Conservation (phyloP, 2,888 invertebrate species). For the Zaprionus bogoriensis region DNA sequence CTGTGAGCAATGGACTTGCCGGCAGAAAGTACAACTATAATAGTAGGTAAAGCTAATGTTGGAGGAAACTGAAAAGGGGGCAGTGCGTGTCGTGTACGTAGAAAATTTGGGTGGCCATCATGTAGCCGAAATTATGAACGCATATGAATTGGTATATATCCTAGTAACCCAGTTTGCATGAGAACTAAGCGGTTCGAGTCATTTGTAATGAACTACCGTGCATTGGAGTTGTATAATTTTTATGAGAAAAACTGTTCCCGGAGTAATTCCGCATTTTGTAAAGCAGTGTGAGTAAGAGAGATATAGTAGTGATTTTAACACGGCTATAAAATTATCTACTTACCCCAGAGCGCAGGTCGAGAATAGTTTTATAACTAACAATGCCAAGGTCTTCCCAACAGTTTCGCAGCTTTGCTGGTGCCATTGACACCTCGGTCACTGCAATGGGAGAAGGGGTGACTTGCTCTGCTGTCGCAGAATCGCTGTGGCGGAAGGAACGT, state of each 20-base stretch:
- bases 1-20: conserved; percentile 23
- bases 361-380: conserved; percentile 85
- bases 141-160: conserved; percentile 68
- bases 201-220: conserved; percentile 45
- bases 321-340: conserved; percentile 60
- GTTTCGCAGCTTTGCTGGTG: conserved; percentile 65
- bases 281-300: background rate
- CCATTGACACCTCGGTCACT: conserved; percentile 53
- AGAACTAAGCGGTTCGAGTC: background rate
- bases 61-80: conserved; percentile 19
- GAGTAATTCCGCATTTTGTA: conserved; percentile 10
- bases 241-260: conserved; percentile 3
- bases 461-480: conserved; percentile 47
- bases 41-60: conserved; percentile 13
- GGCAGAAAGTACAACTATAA: conserved; percentile 33
- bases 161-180: conserved; percentile 69
- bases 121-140: conserved; percentile 62
- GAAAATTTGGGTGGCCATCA: conserved; percentile 61
- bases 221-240: conserved; percentile 36
- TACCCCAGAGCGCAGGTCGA: conserved; percentile 89
- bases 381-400: conserved; percentile 86
- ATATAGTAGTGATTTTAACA: too few relatives aligned
- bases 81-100: conserved; percentile 67
- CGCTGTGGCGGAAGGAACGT: conserved; percentile 78
- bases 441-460: conserved; percentile 9